Base-by-base conservation (phyloP, 2,797 vertebrate genomes). In the Masticophis lateralis region DNA sequence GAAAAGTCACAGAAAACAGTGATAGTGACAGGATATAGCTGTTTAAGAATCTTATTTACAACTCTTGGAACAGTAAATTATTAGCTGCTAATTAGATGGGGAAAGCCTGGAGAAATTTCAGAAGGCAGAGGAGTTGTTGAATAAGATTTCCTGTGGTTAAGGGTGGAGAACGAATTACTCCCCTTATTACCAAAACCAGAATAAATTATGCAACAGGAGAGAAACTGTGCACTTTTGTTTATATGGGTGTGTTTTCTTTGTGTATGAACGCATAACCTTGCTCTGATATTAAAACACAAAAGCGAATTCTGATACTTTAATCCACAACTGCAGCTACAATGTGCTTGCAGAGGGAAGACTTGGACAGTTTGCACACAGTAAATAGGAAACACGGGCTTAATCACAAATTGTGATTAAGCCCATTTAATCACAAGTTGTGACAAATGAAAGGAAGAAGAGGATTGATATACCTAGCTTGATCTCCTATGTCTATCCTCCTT, bases 141-240 rank as follows among this genome's bases (percentile, higher is more conserved):
- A 93, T 88, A 90, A 93, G 92, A 93, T 93, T 93, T 93, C 92
- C 92, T 93, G 92, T 93, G 92, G 92, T 90, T 90, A 90, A 59
- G 60, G 79, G 92, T 90, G 92, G 92, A 56, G 83, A 57, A 57
- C 0, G 14, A 18, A 90, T 56, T 56, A 59, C 86, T 88, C 86
- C 89, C 61, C 28, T 87, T 69, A 93, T 93, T 91, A 74, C 37
- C 53, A 90, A 93, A 87, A 90, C 20, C 61, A 92, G 32, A 92
- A 91, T 90, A 66, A 4, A 88, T 93, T 87, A 51, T 88, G 92
- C 89, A 93, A 91, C 56, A 56, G 2, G 18, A 90, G 79, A 91
- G 5, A 47, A 86, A 91, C 43, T 43, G 16, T 59, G 55, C 32
- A 60, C 8, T 28, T 86, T 83, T 86, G 74, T 27, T 83, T 47